Evolutionary conservation across 2,797 vertebrate species (phyloP).

Genomic region (Podarcis siculus): DNA sequence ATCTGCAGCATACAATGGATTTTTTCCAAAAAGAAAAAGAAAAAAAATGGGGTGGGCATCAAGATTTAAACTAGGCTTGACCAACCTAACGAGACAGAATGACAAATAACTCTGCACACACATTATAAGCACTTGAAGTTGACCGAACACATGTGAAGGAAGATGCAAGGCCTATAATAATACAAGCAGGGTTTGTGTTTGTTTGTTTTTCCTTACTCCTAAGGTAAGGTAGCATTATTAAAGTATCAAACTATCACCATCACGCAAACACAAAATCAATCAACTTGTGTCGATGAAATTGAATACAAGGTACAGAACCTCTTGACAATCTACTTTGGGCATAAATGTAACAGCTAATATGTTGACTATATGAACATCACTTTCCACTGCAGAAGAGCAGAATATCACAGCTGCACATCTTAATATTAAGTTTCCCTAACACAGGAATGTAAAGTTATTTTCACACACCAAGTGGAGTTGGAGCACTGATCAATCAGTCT

Average conservation of each 20-base stretch:
- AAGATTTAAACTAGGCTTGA: conserved; percentile 69
- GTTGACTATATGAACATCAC: background rate
- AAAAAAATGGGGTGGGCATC: conserved; percentile 58
- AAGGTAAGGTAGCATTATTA: background rate
- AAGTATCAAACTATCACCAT: background rate
- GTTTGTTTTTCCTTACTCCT: background rate
- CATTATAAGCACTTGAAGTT: background rate
- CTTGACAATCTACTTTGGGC: background rate
- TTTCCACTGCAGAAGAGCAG: background rate
- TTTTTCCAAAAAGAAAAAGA: conserved; percentile 32
- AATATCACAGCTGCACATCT: background rate
- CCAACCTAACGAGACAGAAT: background rate
- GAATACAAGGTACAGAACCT: background rate
- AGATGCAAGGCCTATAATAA: conserved; percentile 22
- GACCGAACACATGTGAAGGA: conserved; percentile 3
- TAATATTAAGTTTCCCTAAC: background rate
- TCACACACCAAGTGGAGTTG: background rate
- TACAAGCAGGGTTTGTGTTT: background rate
- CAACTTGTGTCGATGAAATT: background rate
- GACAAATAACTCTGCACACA: background rate
- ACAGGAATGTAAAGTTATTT: background rate
- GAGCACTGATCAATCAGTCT: background rate
- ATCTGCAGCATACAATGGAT: conserved; percentile 50
- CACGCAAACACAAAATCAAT: background rate
- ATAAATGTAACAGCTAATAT: background rate